Conservation (phyloP, 2,888 invertebrate genomes). For the Tetranychus truncatus region DNA sequence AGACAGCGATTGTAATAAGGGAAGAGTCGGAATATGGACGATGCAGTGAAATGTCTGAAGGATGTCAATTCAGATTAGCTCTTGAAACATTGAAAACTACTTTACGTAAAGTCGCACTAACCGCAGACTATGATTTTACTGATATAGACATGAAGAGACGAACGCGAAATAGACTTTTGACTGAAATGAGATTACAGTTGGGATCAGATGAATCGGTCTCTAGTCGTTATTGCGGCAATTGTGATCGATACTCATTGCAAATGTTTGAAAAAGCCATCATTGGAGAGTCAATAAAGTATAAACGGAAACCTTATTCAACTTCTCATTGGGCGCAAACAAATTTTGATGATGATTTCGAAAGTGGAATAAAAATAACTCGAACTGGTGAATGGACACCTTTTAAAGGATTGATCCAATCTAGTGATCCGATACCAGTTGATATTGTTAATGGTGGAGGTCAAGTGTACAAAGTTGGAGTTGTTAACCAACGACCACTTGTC, state of each 20-base stretch:
- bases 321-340: conserved; percentile 11
- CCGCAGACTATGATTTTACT: conserved; percentile 15
- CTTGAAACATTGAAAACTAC: conserved; percentile 13
- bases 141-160: conserved; percentile 12
- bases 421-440: background rate
- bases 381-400: conserved; percentile 24
- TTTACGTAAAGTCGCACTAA: conserved; percentile 12
- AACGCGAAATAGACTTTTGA: conserved; percentile 18
- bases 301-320: background rate
- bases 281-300: background rate
- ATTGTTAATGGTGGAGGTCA: conserved; percentile 11
- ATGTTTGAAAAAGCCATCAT: conserved; percentile 10
- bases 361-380: conserved; percentile 20
- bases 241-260: conserved; percentile 18
- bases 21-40: conserved; percentile 13
- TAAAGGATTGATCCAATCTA: conserved; percentile 19
- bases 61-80: conserved; percentile 19
- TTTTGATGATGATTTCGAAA: conserved; percentile 9
- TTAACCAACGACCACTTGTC: conserved; percentile 19
- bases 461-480: conserved; percentile 23
- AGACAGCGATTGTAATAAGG: conserved; percentile 11
- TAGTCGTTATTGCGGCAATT: conserved; percentile 17
- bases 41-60: conserved; percentile 16
- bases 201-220: background rate
- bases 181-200: conserved; percentile 17